Evolutionary conservation across 2,113 vertebrate species (phyloP), one percentile per base, ranked within the genome.

Genomic region (Nansenia antarctica): DNA sequence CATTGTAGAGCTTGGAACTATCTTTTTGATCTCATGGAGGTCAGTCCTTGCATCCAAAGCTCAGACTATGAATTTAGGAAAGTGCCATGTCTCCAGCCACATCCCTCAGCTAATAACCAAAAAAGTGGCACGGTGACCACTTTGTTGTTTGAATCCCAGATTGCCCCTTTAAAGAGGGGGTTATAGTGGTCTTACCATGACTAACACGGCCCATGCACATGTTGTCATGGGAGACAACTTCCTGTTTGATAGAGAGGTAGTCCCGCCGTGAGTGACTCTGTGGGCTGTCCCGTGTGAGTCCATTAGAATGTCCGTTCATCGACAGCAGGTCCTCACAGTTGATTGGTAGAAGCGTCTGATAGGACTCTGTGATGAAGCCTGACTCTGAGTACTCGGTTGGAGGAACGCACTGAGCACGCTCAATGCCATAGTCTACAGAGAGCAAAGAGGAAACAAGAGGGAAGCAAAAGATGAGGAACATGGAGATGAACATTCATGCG

Each of bases 321-420:
- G 94, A 94, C 63, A 95, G 91, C 57, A 96, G 94, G 73, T 96
- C 94, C 82, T 96, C 95, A 0, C 94, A 94, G 85, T 94, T 96
- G 91, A 96, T 95, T 58, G 94, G 93, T 66, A 96, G 95, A 34
- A 96, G 93, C 0, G 94, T 96, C 91, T 96, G 94, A 85, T 95
- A 95, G 69, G 94, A 95, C 81, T 96, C 94, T 0, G 95, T 95
- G 86, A 96, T 96, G 86, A 96, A 95, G 82, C 95, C 94, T 26
- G 95, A 93, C 86, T 96, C 95, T 0, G 94, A 94, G 86, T 95
- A 95, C 71, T 95, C 94, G 0, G 95, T 95, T 5, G 94, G 95
- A 27, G 94, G 94, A 15, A 96, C 94, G 0, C 95, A 95, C 84
- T 96, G 95, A 0, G 95, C 93, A 0, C 95, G 94, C 81, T 96